Evolutionary conservation across 2,888 invertebrate species (phyloP), one percentile per base, ranked within the genome.

Genomic region (Coelinius sp.): DNA sequence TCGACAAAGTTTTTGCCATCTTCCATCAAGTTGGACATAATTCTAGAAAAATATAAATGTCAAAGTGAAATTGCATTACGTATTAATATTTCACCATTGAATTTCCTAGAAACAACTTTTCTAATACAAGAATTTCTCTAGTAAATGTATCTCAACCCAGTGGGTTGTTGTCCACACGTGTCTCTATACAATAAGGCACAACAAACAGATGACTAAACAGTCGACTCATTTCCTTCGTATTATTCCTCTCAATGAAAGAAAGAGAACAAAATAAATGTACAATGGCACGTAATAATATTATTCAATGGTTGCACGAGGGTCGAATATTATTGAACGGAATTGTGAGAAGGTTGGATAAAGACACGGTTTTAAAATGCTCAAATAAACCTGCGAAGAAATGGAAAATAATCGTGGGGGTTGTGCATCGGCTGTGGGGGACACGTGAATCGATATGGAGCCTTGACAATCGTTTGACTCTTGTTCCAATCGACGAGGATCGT

Each of bases 391-490:
- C 3, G n/a, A 6, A 56, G 31, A 14, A 56, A 56, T 63, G 62
- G 22, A 41, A 22, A 63, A 41, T 41, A 24, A 63, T 63, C 20
- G 20, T 49, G 25, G 17, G 24, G 41, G 27, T 56, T 38, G 22
- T 24, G 20, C 27, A 56, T 31, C 14, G 31, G 14, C 14, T 22
- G 1, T 41, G 22, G 5, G 62, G 35, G 62, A 63, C 62, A 63
- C 62, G 62, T 24, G 44, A 66, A 66, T 66, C 49, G 27, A 66
- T 66, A 27, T 46, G 14, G 31, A 49, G 14, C 67, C 67, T 67
- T 67, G 67, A 67, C 67, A 53, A 67, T 49, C 67, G 35, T 67
- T 67, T 67, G 35, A 67, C 67, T 67, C 62, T 24, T 31, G 35
- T 35, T 63, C 14, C 24, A 63, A 63, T 63, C 22, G 38, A 24